A percentile compares a stretch with the other conserved stretches of the same genome.
Evolutionary conservation across 1,140 invertebrate genomes (phyloP).

Genomic region (Metaphire vulgaris): DNA sequence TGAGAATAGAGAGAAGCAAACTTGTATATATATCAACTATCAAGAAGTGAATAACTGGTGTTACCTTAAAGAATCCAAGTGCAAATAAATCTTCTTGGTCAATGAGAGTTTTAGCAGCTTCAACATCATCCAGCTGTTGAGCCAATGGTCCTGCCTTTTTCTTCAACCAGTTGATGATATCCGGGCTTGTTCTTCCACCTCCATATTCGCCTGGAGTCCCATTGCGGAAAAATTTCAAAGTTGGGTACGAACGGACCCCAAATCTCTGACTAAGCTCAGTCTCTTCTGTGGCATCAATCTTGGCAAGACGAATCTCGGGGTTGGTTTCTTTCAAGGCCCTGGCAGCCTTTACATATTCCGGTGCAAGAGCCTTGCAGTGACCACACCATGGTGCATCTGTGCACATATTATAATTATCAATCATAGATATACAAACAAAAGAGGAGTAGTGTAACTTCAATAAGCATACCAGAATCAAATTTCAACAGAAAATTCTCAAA

Average conservation of each 20-base stretch:
- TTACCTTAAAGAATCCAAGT: slow-evolving; percentile 85
- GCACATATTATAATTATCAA: too few relatives aligned
- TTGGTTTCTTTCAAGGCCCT: slow-evolving; percentile 64
- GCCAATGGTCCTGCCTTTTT: slow-evolving; percentile 93
- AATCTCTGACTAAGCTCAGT: slow-evolving; percentile 77
- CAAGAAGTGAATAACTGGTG: too few relatives aligned
- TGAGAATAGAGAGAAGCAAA: too few relatives aligned
- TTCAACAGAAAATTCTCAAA: too few relatives aligned
- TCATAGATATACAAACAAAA: too few relatives aligned
- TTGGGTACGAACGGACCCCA: slow-evolving; percentile 87
- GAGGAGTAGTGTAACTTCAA: too few relatives aligned
- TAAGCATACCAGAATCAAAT: too few relatives aligned
- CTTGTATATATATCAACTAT: too few relatives aligned
- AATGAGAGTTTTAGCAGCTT: slow-evolving; percentile 76
- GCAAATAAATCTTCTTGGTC: slow-evolving; percentile 72
- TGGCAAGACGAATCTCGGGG: slow-evolving; percentile 80
- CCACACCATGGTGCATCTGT: slow-evolving; percentile 99
- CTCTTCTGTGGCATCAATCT: slow-evolving; percentile 95
- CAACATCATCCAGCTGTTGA: slow-evolving; percentile 66
- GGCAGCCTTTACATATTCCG: slow-evolving; percentile 93
- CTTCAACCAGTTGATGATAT: slow-evolving; percentile 86
- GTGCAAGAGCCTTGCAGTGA: slow-evolving; percentile 94
- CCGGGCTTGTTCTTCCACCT: slow-evolving; percentile 80
- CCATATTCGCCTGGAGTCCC: slow-evolving; percentile 74
- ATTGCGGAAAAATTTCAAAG: slow-evolving; percentile 92